These are phyloP conservation scores for Eidolon dupreanum DNA, from an alignment of 2,797 vertebrate genomes.

Conservation along the genomic window DNA sequence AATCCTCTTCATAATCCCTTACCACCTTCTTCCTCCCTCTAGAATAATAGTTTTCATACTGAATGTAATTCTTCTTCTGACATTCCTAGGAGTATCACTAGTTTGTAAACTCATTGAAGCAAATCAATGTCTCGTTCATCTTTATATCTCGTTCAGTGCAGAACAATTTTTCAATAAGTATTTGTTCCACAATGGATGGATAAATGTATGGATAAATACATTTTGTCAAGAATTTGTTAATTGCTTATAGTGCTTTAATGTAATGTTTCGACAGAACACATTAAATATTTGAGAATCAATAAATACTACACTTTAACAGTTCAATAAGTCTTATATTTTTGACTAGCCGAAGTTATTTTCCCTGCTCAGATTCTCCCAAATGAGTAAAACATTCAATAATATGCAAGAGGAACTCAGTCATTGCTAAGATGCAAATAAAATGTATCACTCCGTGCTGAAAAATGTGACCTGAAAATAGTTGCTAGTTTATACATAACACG, in stretches of 20 bases:
- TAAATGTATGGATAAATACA: not conserved
- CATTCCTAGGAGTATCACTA: not conserved
- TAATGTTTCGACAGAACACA: not conserved
- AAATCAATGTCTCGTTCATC: not conserved
- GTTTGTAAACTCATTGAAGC: not conserved
- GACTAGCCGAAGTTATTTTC: not conserved
- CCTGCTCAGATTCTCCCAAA: constrained; percentile 13
- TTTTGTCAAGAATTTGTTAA: not conserved
- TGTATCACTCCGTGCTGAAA: not conserved
- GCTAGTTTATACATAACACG: constrained; percentile 28
- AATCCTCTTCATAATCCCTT: not conserved
- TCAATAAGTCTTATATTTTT: not conserved
- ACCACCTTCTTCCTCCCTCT: not conserved
- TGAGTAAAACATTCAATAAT: not conserved
- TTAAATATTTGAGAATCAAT: constrained; percentile 14
- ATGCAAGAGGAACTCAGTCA: not conserved
- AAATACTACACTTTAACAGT: not conserved
- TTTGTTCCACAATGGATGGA: not conserved
- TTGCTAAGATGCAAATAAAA: constrained; percentile 57
- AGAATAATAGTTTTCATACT: not conserved
- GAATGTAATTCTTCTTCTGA: not conserved
- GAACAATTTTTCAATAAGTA: not conserved
- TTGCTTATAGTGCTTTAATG: not conserved
- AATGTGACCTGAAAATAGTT: constrained; percentile 71
- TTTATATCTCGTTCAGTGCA: not conserved